Conservation (phyloP, 2,797 vertebrate genomes). For the Otus scops region DNA sequence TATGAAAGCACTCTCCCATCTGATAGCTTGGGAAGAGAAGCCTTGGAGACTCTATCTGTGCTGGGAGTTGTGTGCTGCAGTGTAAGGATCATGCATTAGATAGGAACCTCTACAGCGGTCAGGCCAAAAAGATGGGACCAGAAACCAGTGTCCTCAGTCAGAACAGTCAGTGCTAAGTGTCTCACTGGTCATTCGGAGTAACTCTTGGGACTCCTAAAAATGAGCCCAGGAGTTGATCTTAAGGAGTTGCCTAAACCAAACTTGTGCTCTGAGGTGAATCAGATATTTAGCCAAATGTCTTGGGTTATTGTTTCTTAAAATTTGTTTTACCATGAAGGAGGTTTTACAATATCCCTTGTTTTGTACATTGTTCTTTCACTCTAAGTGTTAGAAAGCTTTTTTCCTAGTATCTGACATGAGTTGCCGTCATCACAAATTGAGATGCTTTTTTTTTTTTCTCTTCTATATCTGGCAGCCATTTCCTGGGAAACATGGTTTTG, state of each 20-base stretch:
- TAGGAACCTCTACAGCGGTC: rapidly evolving
- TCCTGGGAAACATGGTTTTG: background rate
- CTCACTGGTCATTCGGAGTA: background rate
- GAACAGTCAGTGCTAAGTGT: background rate
- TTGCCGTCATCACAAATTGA: background rate
- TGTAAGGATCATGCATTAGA: background rate
- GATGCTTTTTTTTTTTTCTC: background rate
- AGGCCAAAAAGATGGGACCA: background rate
- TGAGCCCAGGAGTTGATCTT: background rate
- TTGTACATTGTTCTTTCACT: background rate
- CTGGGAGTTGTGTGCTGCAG: background rate
- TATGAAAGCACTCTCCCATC: background rate
- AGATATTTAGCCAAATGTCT: background rate
- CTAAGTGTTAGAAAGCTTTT: background rate
- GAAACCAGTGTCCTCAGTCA: background rate
- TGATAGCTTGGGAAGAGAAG: background rate
- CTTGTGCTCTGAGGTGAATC: background rate
- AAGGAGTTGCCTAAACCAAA: background rate
- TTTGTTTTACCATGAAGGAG: background rate
- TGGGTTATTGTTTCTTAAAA: background rate
- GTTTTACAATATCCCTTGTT: background rate
- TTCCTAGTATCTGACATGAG: background rate
- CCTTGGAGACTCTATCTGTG: background rate
- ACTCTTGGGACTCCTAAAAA: background rate
- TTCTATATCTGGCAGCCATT: background rate